Conservation (phyloP, 2,888 invertebrate genomes). For the Cabera pusaria region DNA sequence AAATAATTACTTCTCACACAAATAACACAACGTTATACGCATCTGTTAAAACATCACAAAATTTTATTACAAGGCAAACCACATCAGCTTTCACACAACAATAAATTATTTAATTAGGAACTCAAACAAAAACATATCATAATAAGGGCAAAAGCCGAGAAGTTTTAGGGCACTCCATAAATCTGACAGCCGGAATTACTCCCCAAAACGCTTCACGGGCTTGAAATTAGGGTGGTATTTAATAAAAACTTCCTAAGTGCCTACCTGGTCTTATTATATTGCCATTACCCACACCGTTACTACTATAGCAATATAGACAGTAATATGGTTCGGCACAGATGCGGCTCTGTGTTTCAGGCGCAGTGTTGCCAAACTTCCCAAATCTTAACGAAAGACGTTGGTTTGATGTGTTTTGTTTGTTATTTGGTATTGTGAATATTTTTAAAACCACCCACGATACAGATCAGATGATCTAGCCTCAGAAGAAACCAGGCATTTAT, state of each 20-base stretch:
- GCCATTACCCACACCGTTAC: constrained; percentile 21
- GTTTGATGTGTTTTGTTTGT: no score
- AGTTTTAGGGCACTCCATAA: constrained; percentile 28
- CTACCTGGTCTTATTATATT: constrained; percentile 33
- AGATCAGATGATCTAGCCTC: no score
- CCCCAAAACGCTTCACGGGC: constrained; percentile 25
- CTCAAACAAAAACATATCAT: constrained; percentile 19
- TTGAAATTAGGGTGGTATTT: constrained; percentile 34
- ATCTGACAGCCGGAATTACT: constrained; percentile 30
- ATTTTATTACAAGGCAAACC: no score
- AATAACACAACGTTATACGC: no score
- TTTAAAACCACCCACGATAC: no score
- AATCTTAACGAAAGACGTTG: no score
- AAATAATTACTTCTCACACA: no score
- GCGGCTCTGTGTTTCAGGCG: no score
- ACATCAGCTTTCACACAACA: constrained; percentile 4
- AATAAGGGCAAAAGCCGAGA: constrained; percentile 20
- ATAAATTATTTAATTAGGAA: constrained; percentile 15
- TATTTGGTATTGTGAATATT: no score
- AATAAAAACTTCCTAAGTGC: constrained; percentile 33
- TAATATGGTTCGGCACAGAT: background rate
- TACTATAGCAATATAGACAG: constrained; percentile 4
- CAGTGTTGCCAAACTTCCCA: no score
- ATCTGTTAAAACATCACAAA: no score
- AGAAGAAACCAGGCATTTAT: no score